Conservation (phyloP, 2,113 vertebrate species). For the Corythornis cristatus region DNA sequence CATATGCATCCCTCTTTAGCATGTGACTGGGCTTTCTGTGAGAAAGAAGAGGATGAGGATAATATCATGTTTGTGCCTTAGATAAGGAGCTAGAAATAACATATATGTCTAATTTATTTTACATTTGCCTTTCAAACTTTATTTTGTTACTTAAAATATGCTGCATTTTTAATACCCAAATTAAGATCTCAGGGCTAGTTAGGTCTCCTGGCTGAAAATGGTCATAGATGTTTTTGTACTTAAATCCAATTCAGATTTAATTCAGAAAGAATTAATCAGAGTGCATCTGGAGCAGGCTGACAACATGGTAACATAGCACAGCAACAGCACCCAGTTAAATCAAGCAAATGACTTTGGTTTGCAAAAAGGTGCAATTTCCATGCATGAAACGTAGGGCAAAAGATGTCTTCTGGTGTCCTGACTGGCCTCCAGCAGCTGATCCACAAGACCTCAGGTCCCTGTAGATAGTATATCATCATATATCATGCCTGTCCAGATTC, state of each 20-base stretch:
- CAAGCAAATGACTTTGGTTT: neutral
- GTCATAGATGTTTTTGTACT: neutral
- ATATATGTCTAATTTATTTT: neutral
- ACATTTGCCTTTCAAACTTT: neutral
- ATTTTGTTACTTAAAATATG: neutral
- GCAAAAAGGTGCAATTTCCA: neutral
- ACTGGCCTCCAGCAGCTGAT: neutral
- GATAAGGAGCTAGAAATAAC: neutral
- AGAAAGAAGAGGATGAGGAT: neutral
- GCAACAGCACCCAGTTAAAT: neutral
- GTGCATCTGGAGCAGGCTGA: neutral
- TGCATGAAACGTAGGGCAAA: neutral
- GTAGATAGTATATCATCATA: neutral
- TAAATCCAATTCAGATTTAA: neutral
- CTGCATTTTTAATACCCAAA: neutral
- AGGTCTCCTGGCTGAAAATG: neutral
- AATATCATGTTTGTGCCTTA: neutral
- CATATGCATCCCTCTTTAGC: neutral
- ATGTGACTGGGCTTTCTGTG: neutral
- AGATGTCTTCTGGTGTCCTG: neutral
- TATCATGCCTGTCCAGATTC: neutral
- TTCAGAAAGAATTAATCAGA: neutral
- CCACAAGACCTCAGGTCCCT: neutral
- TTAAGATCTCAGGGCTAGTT: neutral
- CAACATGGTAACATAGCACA: neutral